Evolutionary conservation across 2,113 vertebrate genomes (phyloP), one percentile per base, ranked within the genome.

Genomic region (Brienomyrus longianalis): DNA sequence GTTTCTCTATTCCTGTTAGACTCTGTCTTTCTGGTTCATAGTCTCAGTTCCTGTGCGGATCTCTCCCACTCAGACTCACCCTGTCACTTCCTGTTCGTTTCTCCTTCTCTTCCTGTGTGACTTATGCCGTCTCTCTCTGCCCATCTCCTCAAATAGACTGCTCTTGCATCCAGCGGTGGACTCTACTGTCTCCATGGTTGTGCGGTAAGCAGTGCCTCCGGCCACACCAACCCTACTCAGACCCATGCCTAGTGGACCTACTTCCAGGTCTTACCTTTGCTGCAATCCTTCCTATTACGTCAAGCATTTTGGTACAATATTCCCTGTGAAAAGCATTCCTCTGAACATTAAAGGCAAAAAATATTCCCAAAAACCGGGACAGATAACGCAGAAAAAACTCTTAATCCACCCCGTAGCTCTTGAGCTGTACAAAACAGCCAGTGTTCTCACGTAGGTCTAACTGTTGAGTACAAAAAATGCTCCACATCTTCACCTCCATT

Each of bases 121-220:
- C 31, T 23, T 8, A 88, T 88, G 87, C 45, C 48, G 89, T 27
- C 77, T 31, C 13, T 89, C 39, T 39, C 86, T 80, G 9, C 54
- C 15, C 50, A 13, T 43, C 50, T 39, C 45, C 93, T 96, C 89
- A 91, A 94, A 5, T 96, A 98, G 97, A 96, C 96, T 62, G 96
- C 98, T 90, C 96, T 98, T 92, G 97, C 97, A 70, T 96, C 97
- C 95, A 97, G 97, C 91, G 98, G 98, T 0, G 98, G 98, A 94
- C 95, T 98, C 51, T 99, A 98, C 96, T 99, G 98, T 95, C 97
- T 98, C 0, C 95, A 97, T 52, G 97, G 97, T 95, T 98, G 98
- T 92, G 93, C 92, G 94, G 98, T 98, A 97, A 97, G 92, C 96
- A 95, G 88, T 93, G 93, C 8, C 56, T 86, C 74, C 19, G 10